Percentiles rank a stretch among this genome's conserved stretches.
Conservation (phyloP, 2,113 vertebrate genomes). For the Scytalopus superciliaris region DNA sequence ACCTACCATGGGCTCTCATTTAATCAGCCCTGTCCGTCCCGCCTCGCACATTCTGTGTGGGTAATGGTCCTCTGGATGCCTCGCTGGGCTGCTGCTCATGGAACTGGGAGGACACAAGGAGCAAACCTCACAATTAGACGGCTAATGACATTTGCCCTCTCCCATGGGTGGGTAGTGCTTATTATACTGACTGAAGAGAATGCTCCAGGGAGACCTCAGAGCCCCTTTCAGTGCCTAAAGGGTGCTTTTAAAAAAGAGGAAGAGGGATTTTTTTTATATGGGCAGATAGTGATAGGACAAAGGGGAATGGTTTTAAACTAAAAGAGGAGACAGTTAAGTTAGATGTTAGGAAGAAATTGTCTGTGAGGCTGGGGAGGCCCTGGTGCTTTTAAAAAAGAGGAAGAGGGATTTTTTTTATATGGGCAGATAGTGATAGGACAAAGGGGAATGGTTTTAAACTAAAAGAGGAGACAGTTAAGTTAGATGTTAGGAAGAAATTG, state of each 20-base stretch:
- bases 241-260: background rate
- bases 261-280: background rate
- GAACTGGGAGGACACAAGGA: background rate
- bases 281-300: no score
- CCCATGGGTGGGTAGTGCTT: background rate
- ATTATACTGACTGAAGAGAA: background rate
- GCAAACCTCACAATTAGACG: background rate
- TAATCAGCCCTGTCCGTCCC: background rate
- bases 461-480: background rate
- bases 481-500: background rate
- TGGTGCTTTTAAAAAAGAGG: background rate
- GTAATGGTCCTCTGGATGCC: background rate
- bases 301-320: background rate
- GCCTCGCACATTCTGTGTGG: fast-evolving
- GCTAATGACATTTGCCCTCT: background rate
- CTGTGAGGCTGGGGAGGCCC: background rate
- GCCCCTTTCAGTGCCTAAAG: background rate
- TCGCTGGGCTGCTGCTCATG: background rate
- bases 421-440: no score
- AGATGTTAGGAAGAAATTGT: background rate
- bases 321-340: background rate
- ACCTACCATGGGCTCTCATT: background rate
- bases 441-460: background rate
- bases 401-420: background rate
- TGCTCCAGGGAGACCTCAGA: background rate